A percentile compares a stretch with the other conserved stretches of the same genome.
phyloP scores from a whole-genome alignment of 1,140 invertebrate genomes.

The Lutraria rhynchaena region DNA sequence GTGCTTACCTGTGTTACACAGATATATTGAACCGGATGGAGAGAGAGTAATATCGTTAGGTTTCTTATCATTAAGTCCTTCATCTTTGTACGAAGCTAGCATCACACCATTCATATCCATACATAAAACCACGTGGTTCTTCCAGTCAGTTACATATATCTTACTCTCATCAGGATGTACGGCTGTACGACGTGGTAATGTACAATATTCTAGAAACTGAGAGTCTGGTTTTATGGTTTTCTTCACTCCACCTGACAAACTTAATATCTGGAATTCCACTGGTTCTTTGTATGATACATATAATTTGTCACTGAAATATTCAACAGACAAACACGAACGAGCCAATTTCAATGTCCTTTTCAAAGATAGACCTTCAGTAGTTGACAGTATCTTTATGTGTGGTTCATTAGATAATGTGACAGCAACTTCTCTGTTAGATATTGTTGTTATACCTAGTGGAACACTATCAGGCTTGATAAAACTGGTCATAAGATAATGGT shows the following conservation, averaged over 20 bases:
- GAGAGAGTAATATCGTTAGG: background rate
- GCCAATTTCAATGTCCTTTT: background rate
- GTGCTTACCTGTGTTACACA: slow-evolving; percentile 7
- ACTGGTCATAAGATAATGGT: background rate
- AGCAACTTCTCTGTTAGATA: too few species aligned
- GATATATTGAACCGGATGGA: background rate
- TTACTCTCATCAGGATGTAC: too few species aligned
- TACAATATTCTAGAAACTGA: background rate
- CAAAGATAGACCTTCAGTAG: background rate
- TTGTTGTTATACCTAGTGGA: too few species aligned
- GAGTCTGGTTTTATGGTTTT: too few species aligned
- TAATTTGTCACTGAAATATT: too few species aligned
- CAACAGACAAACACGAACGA: background rate
- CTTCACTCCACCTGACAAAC: too few species aligned
- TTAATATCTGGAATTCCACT: slow-evolving; percentile 4
- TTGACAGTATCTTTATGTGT: background rate
- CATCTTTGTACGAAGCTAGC: background rate
- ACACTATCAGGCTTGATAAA: background rate
- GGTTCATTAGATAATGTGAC: background rate
- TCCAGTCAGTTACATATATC: slow-evolving; percentile 19
- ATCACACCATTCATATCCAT: slow-evolving; percentile 18
- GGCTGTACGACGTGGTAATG: background rate
- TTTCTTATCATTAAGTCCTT: background rate
- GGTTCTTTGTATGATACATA: slow-evolving; percentile 1
- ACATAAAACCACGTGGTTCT: background rate